These are phyloP conservation scores for Branchipolynoe longqiensis DNA, from an alignment of 2,888 invertebrate genomes.

Conservation along the genomic window DNA sequence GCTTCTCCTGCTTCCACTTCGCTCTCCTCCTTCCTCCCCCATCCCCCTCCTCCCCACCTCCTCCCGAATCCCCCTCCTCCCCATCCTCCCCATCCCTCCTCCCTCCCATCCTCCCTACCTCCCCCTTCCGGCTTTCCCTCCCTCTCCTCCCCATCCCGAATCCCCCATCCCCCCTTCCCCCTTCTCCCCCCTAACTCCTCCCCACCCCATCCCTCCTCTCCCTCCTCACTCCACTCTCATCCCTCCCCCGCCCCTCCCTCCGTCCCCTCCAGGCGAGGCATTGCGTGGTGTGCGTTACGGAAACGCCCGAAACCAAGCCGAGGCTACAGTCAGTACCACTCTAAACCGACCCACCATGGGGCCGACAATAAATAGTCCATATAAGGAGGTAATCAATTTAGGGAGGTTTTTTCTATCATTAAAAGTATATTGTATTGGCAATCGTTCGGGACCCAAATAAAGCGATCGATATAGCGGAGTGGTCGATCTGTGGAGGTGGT, in stretches of 20 bases:
- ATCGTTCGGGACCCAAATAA: no score
- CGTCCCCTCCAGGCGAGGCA: background rate
- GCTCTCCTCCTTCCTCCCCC: background rate
- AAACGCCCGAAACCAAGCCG: conserved; percentile 8
- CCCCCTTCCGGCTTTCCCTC: background rate
- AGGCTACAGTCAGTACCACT: no score
- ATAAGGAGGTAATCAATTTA: no score
- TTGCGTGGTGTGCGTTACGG: conserved; percentile 24
- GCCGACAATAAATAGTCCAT: no score
- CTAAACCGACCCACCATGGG: no score
- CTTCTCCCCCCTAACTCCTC: no score
- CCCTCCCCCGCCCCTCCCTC: background rate
- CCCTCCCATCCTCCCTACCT: background rate
- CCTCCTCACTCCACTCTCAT: background rate
- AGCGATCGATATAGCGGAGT: no score
- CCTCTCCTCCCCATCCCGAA: background rate
- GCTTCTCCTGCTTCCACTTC: background rate
- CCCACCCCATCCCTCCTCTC: background rate
- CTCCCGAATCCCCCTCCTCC: no score
- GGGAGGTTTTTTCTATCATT: no score
- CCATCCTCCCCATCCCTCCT: no score
- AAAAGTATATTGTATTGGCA: no score
- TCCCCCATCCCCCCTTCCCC: background rate
- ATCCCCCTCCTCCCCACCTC: background rate
- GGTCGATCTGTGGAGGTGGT: no score